phyloP scores from a whole-genome alignment of 2,113 vertebrate species.

The Hippopotamus amphibius region DNA sequence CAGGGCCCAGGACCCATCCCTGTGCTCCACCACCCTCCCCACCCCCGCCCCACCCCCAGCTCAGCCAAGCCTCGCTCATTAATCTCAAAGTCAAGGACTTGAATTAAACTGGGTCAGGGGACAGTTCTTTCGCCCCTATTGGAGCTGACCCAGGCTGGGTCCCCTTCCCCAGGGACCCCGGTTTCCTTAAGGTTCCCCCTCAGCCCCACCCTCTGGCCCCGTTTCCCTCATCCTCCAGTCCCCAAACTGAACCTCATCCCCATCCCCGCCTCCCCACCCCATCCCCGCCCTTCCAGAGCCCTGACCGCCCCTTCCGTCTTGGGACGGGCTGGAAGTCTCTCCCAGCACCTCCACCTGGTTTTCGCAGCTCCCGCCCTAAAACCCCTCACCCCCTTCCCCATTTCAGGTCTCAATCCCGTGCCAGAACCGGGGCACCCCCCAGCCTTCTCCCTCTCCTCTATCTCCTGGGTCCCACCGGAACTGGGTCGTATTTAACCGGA shows the following conservation, averaged over 20 bases:
- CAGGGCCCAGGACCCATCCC: background rate
- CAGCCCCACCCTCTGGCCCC: background rate
- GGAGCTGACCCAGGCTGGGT: slow-evolving; percentile 18
- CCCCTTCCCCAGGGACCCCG: background rate
- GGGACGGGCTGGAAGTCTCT: background rate
- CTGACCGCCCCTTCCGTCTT: background rate
- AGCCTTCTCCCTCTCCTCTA: background rate
- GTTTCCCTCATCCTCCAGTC: background rate
- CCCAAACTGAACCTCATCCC: background rate
- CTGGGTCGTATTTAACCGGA: background rate
- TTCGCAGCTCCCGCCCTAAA: background rate
- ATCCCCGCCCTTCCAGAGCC: no score
- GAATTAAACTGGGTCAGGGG: slow-evolving; percentile 78
- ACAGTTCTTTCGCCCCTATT: background rate
- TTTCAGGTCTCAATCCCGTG: background rate
- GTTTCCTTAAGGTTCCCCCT: background rate
- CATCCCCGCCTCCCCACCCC: background rate
- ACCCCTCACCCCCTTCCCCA: background rate
- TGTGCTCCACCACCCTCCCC: background rate
- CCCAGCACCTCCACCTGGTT: background rate
- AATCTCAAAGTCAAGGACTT: slow-evolving; percentile 73
- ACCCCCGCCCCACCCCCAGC: background rate
- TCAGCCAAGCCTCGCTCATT: slow-evolving; percentile 51
- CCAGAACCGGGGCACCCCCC: background rate
- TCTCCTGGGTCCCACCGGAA: background rate